Evolutionary conservation across 2,113 vertebrate species (phyloP).

Genomic region (Benthochromis sp.): DNA sequence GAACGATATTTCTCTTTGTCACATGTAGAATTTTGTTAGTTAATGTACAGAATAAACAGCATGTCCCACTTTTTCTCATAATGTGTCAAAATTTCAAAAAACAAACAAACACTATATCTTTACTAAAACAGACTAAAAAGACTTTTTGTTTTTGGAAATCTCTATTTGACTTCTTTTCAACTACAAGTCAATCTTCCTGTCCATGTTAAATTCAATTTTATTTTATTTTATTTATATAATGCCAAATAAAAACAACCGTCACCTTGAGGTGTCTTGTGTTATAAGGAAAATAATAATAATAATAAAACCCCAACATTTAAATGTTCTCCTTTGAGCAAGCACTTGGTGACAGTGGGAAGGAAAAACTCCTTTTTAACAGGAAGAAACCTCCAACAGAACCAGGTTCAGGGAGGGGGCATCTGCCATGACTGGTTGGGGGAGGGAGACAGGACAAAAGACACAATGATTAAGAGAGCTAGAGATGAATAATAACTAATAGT

Average conservation of each 20-base stretch:
- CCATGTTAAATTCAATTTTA: not conserved
- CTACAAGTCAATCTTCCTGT: not conserved
- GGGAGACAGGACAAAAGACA: not conserved
- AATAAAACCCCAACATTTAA: not conserved
- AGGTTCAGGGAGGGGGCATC: not conserved
- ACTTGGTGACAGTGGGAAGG: not conserved
- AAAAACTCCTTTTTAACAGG: not conserved
- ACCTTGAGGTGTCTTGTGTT: not conserved
- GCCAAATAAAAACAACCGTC: not conserved
- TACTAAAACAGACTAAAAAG: not conserved
- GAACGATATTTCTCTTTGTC: not conserved
- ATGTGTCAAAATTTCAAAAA: rapidly evolving
- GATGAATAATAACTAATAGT: not conserved
- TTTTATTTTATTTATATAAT: not conserved
- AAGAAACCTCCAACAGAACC: not conserved
- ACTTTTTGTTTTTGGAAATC: not conserved
- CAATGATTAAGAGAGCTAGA: not conserved
- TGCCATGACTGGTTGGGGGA: not conserved
- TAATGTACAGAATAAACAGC: not conserved
- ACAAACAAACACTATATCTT: not conserved
- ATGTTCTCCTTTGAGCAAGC: not conserved
- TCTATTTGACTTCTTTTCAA: not conserved
- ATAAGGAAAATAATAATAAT: not conserved
- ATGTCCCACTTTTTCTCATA: not conserved
- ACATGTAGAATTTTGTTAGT: not conserved